These are phyloP conservation scores for Porphyrio hochstetteri DNA, from an alignment of 2,113 vertebrate species.

Conservation along the genomic window DNA sequence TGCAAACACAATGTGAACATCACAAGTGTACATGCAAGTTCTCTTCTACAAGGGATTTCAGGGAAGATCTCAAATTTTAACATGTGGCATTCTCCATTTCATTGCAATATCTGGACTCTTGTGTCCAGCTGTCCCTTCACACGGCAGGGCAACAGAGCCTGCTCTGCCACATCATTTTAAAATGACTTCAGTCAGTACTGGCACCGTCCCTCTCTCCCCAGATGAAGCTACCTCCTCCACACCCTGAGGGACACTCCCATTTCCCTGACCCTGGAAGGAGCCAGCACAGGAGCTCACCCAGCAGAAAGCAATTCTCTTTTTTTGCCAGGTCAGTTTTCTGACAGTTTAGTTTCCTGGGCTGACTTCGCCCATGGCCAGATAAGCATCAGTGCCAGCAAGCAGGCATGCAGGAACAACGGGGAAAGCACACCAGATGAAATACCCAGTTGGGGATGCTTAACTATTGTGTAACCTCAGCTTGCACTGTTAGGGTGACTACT, in stretches of 20 bases:
- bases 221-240: neutral
- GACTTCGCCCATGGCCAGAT: neutral
- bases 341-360: neutral
- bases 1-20: neutral
- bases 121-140: neutral
- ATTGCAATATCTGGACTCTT: neutral
- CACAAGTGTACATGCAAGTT: neutral
- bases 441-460: neutral
- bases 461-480: neutral
- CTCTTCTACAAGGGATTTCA: neutral
- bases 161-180: neutral
- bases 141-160: neutral
- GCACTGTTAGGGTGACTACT: neutral
- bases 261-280: neutral
- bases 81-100: neutral
- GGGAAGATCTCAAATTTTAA: neutral
- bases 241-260: neutral
- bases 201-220: neutral
- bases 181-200: neutral
- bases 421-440: neutral
- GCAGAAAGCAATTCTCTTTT: neutral
- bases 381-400: neutral
- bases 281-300: neutral
- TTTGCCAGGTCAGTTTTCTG: conserved; percentile 7
- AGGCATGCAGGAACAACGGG: neutral